phyloP scores from a whole-genome alignment of 2,113 vertebrate species.

The Danionella cerebrum region DNA sequence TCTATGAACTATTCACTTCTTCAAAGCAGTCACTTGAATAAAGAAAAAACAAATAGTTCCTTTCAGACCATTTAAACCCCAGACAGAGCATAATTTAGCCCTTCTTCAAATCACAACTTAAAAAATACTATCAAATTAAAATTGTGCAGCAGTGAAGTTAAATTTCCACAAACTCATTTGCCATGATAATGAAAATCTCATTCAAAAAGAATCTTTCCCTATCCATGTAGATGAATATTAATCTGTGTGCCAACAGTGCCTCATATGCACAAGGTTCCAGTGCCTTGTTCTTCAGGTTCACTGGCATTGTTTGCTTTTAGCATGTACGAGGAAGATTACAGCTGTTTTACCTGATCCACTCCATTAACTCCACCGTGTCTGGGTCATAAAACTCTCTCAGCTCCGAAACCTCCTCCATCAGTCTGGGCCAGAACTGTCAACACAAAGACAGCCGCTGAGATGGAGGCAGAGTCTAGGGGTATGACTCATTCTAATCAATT shows the following conservation, averaged over 20 bases:
- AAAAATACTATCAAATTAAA: too few species aligned
- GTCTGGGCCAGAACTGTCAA: conserved; percentile 84
- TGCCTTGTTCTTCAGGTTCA: not conserved
- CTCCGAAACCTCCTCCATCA: conserved; percentile 88
- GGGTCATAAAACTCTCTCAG: conserved; percentile 97
- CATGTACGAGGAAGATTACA: conserved; percentile 26
- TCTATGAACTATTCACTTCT: too few species aligned
- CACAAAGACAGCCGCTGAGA: not conserved
- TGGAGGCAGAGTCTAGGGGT: not conserved
- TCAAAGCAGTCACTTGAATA: too few species aligned
- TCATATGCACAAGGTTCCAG: not conserved
- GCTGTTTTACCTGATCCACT: conserved; percentile 90
- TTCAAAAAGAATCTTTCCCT: not conserved
- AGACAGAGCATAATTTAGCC: too few species aligned
- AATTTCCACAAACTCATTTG: not conserved
- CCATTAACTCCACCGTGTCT: conserved; percentile 97
- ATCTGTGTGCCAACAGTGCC: not conserved
- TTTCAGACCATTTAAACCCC: too few species aligned
- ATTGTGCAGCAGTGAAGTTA: not conserved
- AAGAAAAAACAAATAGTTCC: too few species aligned
- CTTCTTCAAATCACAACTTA: too few species aligned
- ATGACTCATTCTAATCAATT: not conserved
- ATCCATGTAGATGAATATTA: not conserved
- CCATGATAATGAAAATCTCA: not conserved
- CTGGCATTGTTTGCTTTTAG: not conserved